phyloP scores from a whole-genome alignment of 2,797 vertebrate species.

The Esox lucius region DNA sequence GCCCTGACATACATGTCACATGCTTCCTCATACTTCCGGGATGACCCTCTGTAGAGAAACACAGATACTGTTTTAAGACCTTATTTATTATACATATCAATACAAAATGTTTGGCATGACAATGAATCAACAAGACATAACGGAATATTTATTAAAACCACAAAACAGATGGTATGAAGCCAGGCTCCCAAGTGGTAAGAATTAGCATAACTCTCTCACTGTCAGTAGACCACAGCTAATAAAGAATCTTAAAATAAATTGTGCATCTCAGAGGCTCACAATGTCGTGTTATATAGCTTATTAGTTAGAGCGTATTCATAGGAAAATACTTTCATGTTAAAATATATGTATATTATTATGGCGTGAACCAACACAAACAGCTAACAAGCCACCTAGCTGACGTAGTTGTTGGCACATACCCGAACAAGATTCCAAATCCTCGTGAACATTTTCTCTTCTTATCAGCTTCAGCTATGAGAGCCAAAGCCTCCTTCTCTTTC shows the following conservation, averaged over 20 bases:
- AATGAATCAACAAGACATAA: not conserved
- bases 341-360: not conserved
- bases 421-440: conserved; percentile 77
- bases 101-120: not conserved
- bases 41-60: conserved; percentile 68
- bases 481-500: conserved; percentile 80
- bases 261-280: not conserved
- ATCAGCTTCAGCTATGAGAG: conserved; percentile 79
- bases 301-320: not conserved
- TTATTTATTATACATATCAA: not conserved
- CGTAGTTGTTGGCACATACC: conserved; percentile 37
- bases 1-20: conserved; percentile 80
- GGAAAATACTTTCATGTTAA: not conserved
- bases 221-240: no score
- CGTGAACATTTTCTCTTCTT: conserved; percentile 77
- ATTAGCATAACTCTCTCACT: no score
- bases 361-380: not conserved
- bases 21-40: conserved; percentile 78
- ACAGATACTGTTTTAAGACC: not conserved
- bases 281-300: not conserved
- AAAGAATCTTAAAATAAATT: not conserved
- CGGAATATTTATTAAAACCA: no score
- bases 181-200: not conserved
- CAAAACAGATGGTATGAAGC: not conserved
- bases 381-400: not conserved